These are phyloP conservation scores for Zootoca vivipara DNA, from an alignment of 2,113 vertebrate species.

Conservation along the genomic window DNA sequence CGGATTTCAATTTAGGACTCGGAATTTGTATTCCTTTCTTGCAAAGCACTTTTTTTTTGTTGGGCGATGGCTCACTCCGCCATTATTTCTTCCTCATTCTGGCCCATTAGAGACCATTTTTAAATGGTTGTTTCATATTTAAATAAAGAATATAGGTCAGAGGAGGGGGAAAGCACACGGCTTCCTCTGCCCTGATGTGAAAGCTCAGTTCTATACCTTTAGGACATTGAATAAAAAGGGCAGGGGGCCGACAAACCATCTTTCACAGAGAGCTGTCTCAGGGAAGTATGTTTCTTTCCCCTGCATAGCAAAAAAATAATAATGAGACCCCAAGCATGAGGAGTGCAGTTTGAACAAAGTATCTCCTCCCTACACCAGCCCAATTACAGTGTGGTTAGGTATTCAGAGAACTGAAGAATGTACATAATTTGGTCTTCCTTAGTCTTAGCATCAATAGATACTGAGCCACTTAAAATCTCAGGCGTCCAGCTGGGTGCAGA, in stretches of 20 bases:
- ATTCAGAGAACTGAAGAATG: constrained; percentile 28
- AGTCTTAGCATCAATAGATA: background rate
- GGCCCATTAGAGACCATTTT: constrained; percentile 7
- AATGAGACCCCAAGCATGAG: constrained; percentile 66
- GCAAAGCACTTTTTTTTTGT: background rate
- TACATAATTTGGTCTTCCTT: background rate
- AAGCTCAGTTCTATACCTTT: constrained; percentile 19
- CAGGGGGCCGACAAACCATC: constrained; percentile 39
- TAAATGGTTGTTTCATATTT: background rate
- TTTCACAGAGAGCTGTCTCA: constrained; percentile 60
- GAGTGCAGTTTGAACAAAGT: constrained; percentile 58
- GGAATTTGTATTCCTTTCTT: constrained; percentile 13
- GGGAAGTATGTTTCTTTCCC: constrained; percentile 49
- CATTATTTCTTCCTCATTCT: background rate
- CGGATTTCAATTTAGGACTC: constrained; percentile 25
- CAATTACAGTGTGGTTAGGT: constrained; percentile 27
- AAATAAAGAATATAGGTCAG: background rate
- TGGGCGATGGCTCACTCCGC: background rate
- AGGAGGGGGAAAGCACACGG: background rate
- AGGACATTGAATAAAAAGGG: constrained; percentile 42
- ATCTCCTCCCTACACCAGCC: constrained; percentile 44
- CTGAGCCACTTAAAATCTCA: background rate
- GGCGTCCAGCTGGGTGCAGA: background rate
- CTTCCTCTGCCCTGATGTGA: constrained; percentile 38
- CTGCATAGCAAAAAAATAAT: constrained; percentile 34